Percentiles rank a stretch among this genome's conserved stretches.
These are phyloP conservation scores for Phalloptychus januarius DNA, from an alignment of 2,797 vertebrate species.

Conservation along the genomic window DNA sequence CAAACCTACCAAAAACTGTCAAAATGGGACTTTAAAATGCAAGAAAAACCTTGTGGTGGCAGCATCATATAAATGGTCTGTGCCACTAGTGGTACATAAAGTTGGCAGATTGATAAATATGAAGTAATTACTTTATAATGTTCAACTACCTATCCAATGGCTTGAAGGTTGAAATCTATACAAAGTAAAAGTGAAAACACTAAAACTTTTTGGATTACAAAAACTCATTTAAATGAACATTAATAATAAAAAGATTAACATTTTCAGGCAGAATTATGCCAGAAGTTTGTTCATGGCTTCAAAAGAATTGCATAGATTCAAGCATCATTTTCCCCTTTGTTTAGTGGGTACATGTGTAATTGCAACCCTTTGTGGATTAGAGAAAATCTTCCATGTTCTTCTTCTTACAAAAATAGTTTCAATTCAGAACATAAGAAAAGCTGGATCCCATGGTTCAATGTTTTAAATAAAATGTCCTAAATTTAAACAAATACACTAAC, in stretches of 20 bases:
- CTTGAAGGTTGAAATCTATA: not conserved
- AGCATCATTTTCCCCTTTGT: not conserved
- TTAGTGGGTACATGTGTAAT: not conserved
- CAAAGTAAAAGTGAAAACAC: not conserved
- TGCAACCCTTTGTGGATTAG: not conserved
- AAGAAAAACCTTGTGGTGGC: not conserved
- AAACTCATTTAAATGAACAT: not conserved
- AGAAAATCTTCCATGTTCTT: not conserved
- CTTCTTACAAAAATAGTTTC: not conserved
- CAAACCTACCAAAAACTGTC: not conserved
- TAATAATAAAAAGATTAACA: not conserved
- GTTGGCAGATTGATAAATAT: not conserved
- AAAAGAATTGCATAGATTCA: not conserved
- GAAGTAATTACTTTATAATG: not conserved
- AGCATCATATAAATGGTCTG: not conserved
- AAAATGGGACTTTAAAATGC: not conserved
- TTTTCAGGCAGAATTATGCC: not conserved
- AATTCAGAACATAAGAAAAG: not conserved
- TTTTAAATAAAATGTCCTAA: not conserved
- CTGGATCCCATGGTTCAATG: not conserved
- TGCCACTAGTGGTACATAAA: not conserved
- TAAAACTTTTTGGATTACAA: not conserved
- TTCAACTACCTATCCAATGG: not conserved
- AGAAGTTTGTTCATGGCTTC: not conserved
- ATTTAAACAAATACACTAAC: not conserved